These are phyloP conservation scores for Psilopsiagon aurifrons DNA, from an alignment of 2,113 vertebrate genomes.

Conservation along the genomic window DNA sequence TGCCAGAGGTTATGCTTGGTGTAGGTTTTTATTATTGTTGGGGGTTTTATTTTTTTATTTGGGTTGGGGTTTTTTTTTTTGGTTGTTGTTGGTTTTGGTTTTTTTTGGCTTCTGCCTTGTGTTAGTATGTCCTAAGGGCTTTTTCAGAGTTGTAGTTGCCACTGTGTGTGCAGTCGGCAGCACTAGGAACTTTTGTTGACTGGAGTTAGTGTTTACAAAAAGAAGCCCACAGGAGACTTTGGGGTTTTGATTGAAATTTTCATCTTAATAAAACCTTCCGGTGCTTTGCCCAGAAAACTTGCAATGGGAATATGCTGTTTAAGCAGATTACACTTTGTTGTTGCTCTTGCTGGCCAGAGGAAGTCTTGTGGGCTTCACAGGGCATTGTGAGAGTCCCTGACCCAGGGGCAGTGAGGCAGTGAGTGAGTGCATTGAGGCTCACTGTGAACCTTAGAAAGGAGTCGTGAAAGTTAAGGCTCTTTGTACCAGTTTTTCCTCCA, in stretches of 20 bases:
- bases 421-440: neutral
- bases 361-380: neutral
- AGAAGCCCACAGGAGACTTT: constrained; percentile 29
- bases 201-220: constrained; percentile 18
- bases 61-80: rapidly evolving
- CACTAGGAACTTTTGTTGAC: neutral
- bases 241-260: constrained; percentile 19
- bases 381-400: neutral
- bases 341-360: neutral
- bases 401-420: neutral
- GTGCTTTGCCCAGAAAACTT: neutral
- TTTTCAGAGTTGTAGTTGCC: constrained; percentile 19
- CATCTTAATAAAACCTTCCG: neutral
- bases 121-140: neutral
- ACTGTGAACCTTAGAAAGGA: neutral
- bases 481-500: neutral
- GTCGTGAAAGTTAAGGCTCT: neutral
- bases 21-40: neutral
- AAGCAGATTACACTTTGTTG: neutral
- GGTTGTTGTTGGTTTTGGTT: neutral
- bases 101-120: neutral
- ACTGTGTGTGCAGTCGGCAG: neutral
- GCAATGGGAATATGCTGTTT: neutral
- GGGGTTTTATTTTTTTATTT: neutral
- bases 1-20: constrained; percentile 19